Evolutionary conservation across 2,888 invertebrate species (phyloP), one percentile per base, ranked within the genome.

Genomic region (Matsumyia berberina): DNA sequence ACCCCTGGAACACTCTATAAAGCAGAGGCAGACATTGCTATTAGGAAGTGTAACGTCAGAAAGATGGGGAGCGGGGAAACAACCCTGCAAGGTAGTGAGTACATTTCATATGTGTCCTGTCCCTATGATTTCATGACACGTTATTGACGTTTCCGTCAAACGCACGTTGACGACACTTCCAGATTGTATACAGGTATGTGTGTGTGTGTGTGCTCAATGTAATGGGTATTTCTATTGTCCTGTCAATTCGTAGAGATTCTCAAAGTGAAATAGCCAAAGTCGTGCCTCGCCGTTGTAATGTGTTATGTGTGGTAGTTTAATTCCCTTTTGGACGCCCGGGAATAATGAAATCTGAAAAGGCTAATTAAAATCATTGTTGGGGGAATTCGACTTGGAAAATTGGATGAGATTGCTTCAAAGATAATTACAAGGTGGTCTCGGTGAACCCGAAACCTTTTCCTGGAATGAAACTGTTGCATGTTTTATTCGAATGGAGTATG

Each of bases 121-220:
- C 49, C 3, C 35, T 24, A 11, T 64, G 62, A 73, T 64, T 64
- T 53, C 33, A 33, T 55, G 53, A 44, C 33, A 64, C 53, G 44
- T 33, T 62, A 55, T 73, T 64, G 55, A 57, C 31, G 55, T 62
- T 70, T 49, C 37, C 24, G 31, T 70, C 44, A 78, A 49, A 62
- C 42, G 62, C 67, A 66, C 9, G 46, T 58, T 29, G 46, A 15
- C 39, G 31, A 49, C 53, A 39, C 35, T 62, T 24, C 46, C 6
- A 60, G 15, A 11, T 9, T 37, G 7, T 17, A 2, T 31, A 1
- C n/a, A n/a, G 12, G 12, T 53, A 8, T 33, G 29, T 49, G 49
- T n/a, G 1, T 24, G 49, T 24, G 49, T 2, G 12, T 51, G 51
- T 42, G 31, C 5, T 31, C 29, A 39, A 12, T 11, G 39, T 39